phyloP scores from a whole-genome alignment of 2,797 vertebrate species.

The Tarsius wallacei region DNA sequence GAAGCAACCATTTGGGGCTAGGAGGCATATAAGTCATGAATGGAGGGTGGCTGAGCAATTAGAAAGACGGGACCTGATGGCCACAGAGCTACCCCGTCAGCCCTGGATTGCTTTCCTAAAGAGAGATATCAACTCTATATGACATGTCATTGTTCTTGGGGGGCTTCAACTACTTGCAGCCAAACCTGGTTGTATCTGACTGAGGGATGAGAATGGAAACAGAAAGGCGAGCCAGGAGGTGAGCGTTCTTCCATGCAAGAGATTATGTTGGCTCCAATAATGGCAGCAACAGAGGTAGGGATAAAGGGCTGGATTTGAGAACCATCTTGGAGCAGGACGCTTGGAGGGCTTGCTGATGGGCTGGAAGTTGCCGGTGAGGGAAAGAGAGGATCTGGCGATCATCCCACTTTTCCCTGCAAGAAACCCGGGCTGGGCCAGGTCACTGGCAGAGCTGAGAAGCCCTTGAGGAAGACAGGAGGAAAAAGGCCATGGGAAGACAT shows the following conservation, averaged over 20 bases:
- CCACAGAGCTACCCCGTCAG: too few relatives aligned
- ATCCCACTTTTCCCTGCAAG: too few relatives aligned
- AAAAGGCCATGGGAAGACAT: fast-evolving
- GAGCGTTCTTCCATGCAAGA: too few relatives aligned
- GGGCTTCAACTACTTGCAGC: background rate
- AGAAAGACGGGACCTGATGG: background rate
- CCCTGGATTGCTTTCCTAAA: background rate
- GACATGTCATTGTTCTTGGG: fast-evolving
- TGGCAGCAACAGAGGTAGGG: fast-evolving
- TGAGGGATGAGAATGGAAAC: background rate
- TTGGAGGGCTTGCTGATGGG: background rate
- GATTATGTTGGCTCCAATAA: too few relatives aligned
- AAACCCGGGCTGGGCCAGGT: background rate
- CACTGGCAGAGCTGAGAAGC: background rate
- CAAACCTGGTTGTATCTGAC: background rate
- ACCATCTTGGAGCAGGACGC: too few relatives aligned
- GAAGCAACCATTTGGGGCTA: background rate
- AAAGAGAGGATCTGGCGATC: too few relatives aligned
- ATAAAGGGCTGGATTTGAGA: background rate
- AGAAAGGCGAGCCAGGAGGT: background rate
- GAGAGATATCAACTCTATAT: background rate
- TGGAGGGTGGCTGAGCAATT: background rate
- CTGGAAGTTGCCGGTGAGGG: background rate
- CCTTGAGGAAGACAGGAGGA: background rate
- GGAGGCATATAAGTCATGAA: background rate